A percentile compares a stretch with the other conserved stretches of the same genome.
Conservation (phyloP, 2,797 vertebrate genomes). For the Tokudaia muenninki region DNA sequence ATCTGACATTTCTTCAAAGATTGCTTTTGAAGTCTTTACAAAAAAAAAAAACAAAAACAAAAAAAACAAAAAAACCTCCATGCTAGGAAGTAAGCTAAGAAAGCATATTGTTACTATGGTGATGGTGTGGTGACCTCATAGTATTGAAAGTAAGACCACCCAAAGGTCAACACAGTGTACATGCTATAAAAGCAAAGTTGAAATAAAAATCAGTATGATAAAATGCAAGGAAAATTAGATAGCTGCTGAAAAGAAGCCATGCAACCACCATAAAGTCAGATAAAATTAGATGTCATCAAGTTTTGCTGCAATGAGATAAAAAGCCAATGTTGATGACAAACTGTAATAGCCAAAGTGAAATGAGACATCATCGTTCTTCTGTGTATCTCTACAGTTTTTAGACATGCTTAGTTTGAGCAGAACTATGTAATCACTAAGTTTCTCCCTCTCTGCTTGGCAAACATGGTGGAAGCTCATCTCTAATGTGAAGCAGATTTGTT, state of each 20-base stretch:
- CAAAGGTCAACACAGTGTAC: background rate
- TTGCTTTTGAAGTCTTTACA: constrained; percentile 52
- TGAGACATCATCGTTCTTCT: background rate
- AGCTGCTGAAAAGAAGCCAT: background rate
- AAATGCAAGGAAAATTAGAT: constrained; percentile 26
- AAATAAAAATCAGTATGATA: background rate
- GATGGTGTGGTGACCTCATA: background rate
- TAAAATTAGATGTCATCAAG: background rate
- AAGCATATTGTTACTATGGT: background rate
- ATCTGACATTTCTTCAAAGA: constrained; percentile 54
- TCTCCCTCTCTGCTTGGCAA: background rate
- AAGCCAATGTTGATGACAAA: background rate
- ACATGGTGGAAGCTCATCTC: background rate
- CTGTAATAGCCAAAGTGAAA: background rate
- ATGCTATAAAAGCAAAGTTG: background rate
- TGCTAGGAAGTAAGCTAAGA: constrained; percentile 31
- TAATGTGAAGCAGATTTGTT: background rate
- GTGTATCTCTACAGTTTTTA: background rate
- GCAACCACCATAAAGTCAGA: background rate
- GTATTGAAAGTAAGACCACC: background rate
- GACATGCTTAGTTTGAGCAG: background rate
- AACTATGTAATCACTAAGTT: background rate
- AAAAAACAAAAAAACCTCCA: background rate
- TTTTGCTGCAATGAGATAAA: background rate
- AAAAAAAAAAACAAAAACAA: background rate